Conservation (phyloP, 2,113 vertebrate genomes). For the Mugil cephalus region DNA sequence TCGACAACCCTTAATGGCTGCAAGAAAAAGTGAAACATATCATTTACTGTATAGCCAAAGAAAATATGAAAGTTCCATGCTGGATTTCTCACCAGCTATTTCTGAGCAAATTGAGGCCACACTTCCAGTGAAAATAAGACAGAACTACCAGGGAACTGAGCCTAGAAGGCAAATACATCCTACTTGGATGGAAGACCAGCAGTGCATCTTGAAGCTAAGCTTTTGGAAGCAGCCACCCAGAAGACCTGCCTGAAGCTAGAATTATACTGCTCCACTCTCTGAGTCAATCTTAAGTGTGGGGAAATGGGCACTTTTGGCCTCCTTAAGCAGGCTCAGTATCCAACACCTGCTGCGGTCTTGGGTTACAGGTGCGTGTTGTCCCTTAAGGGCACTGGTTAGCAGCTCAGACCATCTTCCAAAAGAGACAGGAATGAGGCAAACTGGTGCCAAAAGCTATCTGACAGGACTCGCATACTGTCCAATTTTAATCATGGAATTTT, state of each 20-base stretch:
- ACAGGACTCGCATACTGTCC: constrained; percentile 9
- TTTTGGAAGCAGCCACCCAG: constrained; percentile 65
- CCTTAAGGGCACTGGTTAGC: constrained; percentile 63
- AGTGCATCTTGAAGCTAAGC: constrained; percentile 68
- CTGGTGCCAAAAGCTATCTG: constrained; percentile 27
- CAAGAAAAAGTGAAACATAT: too few species aligned
- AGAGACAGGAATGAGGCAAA: constrained; percentile 29
- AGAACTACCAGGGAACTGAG: constrained; percentile 38
- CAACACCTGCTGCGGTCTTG: constrained; percentile 63
- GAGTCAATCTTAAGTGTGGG: constrained; percentile 68
- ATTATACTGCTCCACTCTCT: constrained; percentile 65
- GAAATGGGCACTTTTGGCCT: constrained; percentile 70
- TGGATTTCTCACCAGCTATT: not conserved
- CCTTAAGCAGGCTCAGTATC: constrained; percentile 58
- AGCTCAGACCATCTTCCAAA: constrained; percentile 42
- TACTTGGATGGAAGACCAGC: constrained; percentile 56
- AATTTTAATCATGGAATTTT: constrained; percentile 11
- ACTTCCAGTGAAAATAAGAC: constrained; percentile 25
- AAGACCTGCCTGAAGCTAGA: constrained; percentile 70
- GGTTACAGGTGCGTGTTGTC: constrained; percentile 71
- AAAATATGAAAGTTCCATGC: not conserved
- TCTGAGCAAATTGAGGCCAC: constrained; percentile 15
- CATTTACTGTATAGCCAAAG: not conserved
- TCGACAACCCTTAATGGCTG: too few species aligned
- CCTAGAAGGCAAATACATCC: constrained; percentile 45